Evolutionary conservation across 2,113 vertebrate species (phyloP), one percentile per base, ranked within the genome.

Genomic region (Paradisaea rubra): DNA sequence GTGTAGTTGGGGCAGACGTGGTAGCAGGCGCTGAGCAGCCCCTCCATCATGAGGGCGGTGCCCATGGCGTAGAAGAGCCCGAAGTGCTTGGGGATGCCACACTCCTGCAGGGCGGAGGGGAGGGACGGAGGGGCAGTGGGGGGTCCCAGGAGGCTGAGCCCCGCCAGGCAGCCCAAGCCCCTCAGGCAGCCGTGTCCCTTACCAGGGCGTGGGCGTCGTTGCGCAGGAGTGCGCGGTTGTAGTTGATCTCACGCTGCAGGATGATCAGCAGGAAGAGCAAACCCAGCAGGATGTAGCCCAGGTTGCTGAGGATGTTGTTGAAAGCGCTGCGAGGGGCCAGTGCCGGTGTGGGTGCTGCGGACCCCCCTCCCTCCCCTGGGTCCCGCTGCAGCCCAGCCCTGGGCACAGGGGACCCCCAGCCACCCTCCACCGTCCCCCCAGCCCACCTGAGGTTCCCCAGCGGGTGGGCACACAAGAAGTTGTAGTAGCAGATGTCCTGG

Each of bases 401-500:
- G 31, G 11, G 27, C 28, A 24, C 39, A 6, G 31, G 65, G 45
- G 13, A 44, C 31, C 78, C 54, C 15, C 37, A 1, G 31, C 19
- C 45, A 8, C 24, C 45, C 61, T 18, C 44, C 71, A 2, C 44
- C 0, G 1, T 2, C 7, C 25, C 25, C 78, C 8, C 27, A 9
- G 2, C 93, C 47, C 78, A 99, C 99, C 99, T 99, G 72, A 99
- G 98, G 73, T 98, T 99, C 76, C 99, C 99, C 81, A 99, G 97
- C 0, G 99, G 99, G 94, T 99, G 99, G 57, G 99, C 99, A 3
- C 99, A 99, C 80, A 99, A 97, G 95, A 99, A 99, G 98, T 99
- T 99, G 97, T 99, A 99, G 97, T 98, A 99, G 97, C 99, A 99
- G 97, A 99, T 99, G 97, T 99, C 99, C 96, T 99, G 99, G 95